Percentiles rank a stretch among this genome's conserved stretches.
These are phyloP conservation scores for Sacculina carcini DNA, from an alignment of 2,888 invertebrate species.

Conservation along the genomic window DNA sequence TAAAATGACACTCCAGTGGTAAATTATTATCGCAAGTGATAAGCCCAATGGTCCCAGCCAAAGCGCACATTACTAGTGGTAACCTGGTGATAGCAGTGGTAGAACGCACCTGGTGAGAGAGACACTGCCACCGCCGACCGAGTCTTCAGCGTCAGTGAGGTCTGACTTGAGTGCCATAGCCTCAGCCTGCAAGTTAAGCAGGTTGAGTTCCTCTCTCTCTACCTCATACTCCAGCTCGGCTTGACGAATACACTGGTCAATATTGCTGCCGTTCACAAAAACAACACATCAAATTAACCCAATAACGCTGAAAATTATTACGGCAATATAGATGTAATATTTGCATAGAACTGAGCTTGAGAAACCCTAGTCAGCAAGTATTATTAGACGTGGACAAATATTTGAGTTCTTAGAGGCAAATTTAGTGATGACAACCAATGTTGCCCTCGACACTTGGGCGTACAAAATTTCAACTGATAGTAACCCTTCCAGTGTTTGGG, in stretches of 20 bases:
- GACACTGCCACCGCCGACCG: conserved; percentile 20
- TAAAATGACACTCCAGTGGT: too few relatives aligned
- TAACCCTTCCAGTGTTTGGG: too few relatives aligned
- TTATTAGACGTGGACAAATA: background rate
- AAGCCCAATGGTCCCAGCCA: too few relatives aligned
- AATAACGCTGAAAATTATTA: too few relatives aligned
- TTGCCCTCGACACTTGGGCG: too few relatives aligned
- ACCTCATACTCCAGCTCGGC: conserved; percentile 69
- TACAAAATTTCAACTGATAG: too few relatives aligned
- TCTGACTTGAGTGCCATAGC: conserved; percentile 47
- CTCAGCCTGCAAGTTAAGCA: conserved; percentile 57
- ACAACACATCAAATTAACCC: background rate
- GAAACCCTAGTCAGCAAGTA: too few relatives aligned
- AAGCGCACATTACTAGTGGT: background rate
- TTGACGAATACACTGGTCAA: conserved; percentile 64
- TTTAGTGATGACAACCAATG: background rate
- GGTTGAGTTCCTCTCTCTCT: conserved; percentile 61
- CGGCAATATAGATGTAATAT: background rate
- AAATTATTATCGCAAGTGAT: too few relatives aligned
- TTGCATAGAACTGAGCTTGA: background rate
- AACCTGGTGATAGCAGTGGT: background rate
- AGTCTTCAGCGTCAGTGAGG: conserved; percentile 38
- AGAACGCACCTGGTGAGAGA: conserved; percentile 30
- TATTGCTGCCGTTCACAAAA: conserved; percentile 34
- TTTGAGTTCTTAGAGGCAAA: background rate